phyloP scores from a whole-genome alignment of 2,113 vertebrate genomes.

The Sardina pilchardus region DNA sequence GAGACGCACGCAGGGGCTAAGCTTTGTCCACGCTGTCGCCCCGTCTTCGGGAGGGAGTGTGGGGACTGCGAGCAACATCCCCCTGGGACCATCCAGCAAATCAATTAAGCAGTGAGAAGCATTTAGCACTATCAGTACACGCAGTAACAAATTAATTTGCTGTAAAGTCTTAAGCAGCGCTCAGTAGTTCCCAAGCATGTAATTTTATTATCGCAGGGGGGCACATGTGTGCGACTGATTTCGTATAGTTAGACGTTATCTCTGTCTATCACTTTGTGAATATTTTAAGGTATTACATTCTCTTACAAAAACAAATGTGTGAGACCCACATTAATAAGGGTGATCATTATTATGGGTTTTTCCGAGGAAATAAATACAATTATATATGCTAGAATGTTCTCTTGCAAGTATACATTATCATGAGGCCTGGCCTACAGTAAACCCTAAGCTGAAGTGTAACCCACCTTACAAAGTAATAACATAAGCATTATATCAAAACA shows the following conservation, averaged over 20 bases:
- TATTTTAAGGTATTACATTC: background rate
- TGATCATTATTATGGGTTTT: too few relatives aligned
- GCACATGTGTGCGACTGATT: background rate
- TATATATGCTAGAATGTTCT: background rate
- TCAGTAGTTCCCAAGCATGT: slow-evolving; percentile 24
- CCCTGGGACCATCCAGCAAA: slow-evolving; percentile 49
- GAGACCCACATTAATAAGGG: background rate
- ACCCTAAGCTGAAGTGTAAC: too few relatives aligned
- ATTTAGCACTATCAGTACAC: slow-evolving; percentile 59
- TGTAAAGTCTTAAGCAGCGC: slow-evolving; percentile 52
- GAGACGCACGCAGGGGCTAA: slow-evolving; percentile 7
- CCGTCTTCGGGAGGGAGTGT: slow-evolving; percentile 35
- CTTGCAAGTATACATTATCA: background rate
- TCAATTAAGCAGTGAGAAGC: slow-evolving; percentile 59
- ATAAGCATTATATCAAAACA: too few relatives aligned
- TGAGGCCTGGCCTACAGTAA: too few relatives aligned
- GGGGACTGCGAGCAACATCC: slow-evolving; percentile 46
- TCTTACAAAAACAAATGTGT: background rate
- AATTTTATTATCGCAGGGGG: background rate
- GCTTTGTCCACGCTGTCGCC: slow-evolving; percentile 27
- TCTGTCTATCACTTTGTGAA: background rate
- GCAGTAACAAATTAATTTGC: slow-evolving; percentile 54
- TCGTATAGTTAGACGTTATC: background rate
- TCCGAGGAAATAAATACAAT: too few relatives aligned
- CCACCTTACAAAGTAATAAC: too few relatives aligned